These are phyloP conservation scores for Cantharis lateralis DNA, from an alignment of 2,888 invertebrate genomes.

Conservation along the genomic window DNA sequence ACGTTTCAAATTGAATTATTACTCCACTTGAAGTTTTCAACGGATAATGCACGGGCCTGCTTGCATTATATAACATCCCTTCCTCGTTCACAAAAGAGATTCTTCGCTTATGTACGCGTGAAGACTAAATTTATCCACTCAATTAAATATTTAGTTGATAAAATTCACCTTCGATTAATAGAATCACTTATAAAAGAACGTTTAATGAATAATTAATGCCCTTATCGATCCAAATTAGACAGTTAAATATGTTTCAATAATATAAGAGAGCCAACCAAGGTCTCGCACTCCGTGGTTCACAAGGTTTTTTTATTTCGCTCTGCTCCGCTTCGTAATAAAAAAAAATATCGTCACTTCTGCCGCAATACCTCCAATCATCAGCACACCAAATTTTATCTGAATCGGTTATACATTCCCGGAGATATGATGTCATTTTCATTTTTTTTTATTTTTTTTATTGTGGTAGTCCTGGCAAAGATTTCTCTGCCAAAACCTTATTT, in stretches of 20 bases:
- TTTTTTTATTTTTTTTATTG: too few species aligned
- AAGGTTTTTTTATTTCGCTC: background rate
- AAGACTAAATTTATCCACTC: background rate
- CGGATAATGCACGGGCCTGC: background rate
- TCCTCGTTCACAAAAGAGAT: background rate
- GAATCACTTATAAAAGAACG: background rate
- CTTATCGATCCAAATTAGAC: background rate
- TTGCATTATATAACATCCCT: too few species aligned
- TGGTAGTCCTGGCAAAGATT: too few species aligned
- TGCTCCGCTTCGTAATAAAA: too few species aligned
- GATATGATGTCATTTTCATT: too few species aligned
- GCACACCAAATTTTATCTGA: too few species aligned
- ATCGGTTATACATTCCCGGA: too few species aligned
- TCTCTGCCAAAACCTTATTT: too few species aligned
- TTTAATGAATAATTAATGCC: background rate
- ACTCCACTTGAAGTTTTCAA: background rate
- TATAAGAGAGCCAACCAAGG: background rate
- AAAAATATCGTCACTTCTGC: too few species aligned
- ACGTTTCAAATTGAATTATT: background rate
- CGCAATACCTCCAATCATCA: too few species aligned
- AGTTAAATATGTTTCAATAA: background rate
- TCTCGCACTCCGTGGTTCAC: background rate
- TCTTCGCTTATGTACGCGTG: background rate
- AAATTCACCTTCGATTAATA: background rate
- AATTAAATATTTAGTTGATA: background rate